Evolutionary conservation across 2,888 invertebrate genomes (phyloP).

Genomic region (Caenorhabditis sp.): DNA sequence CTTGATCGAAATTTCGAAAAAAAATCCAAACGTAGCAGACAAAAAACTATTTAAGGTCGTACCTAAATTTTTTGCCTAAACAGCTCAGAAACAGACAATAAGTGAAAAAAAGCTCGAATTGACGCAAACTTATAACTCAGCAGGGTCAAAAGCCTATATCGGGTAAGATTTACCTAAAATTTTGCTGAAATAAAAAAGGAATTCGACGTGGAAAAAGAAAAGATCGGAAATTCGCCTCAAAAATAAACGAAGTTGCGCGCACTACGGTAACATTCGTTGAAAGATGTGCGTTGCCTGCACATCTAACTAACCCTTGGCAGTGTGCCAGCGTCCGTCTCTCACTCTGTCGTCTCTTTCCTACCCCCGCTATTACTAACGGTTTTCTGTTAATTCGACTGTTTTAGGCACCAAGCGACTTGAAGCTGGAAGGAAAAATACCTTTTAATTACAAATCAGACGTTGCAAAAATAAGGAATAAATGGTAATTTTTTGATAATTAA

Average conservation of each 20-base stretch:
- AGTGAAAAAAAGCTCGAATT: not conserved
- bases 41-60: too few species aligned
- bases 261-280: slow-evolving; percentile 53
- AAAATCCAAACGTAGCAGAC: too few species aligned
- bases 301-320: slow-evolving; percentile 53
- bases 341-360: slow-evolving; percentile 14
- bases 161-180: not conserved
- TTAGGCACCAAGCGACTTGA: slow-evolving; percentile 8
- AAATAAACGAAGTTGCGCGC: not conserved
- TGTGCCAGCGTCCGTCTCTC: slow-evolving; percentile 22
- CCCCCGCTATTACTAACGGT: not conserved
- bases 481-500: too few species aligned
- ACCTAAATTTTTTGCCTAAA: not conserved
- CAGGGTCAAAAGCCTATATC: not conserved
- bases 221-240: slow-evolving; percentile 23
- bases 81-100: too few species aligned
- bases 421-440: not conserved
- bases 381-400: not conserved
- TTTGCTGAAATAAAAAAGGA: not conserved
- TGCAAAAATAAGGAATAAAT: too few species aligned
- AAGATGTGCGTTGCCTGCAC: slow-evolving; percentile 56
- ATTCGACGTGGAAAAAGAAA: slow-evolving; percentile 41
- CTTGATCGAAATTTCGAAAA: too few species aligned
- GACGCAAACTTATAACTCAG: not conserved
- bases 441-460: too few species aligned